Conservation (phyloP, 2,797 vertebrate genomes). For the Scolopax rusticola region DNA sequence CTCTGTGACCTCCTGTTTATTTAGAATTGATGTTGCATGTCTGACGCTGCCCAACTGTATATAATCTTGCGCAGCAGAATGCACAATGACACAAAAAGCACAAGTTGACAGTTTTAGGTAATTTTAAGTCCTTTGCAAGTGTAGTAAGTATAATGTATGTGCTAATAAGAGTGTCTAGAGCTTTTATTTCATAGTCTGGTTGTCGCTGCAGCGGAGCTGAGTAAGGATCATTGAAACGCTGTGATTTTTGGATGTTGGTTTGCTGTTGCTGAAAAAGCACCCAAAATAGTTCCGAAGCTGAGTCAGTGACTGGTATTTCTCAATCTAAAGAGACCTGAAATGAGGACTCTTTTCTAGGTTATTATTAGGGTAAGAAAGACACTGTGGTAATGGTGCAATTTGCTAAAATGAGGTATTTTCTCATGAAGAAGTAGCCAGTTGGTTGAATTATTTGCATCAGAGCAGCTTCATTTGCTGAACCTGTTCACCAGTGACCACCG, state of each 20-base stretch:
- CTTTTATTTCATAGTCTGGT: background rate
- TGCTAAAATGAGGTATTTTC: background rate
- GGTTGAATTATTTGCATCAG: background rate
- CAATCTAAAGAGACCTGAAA: background rate
- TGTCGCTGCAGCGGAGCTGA: background rate
- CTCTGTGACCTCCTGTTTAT: conserved; percentile 67
- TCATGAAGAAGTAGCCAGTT: background rate
- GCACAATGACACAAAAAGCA: background rate
- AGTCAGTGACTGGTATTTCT: background rate
- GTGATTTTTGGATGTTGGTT: background rate
- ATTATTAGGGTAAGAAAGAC: background rate
- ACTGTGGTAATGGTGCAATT: background rate
- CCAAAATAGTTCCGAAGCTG: background rate
- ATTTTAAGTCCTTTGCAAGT: conserved; percentile 4
- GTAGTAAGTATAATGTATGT: background rate
- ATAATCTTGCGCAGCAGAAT: conserved; percentile 29
- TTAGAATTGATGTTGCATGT: conserved; percentile 51
- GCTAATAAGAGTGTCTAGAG: background rate
- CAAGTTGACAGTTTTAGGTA: conserved; percentile 21
- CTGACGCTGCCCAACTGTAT: conserved; percentile 19
- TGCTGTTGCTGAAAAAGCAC: background rate
- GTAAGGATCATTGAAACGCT: background rate
- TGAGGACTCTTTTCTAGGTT: background rate
- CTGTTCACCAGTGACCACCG: background rate
- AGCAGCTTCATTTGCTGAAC: background rate